Evolutionary conservation across 1,140 invertebrate species (phyloP), one percentile per base, ranked within the genome.

Genomic region (Ips nitidus): DNA sequence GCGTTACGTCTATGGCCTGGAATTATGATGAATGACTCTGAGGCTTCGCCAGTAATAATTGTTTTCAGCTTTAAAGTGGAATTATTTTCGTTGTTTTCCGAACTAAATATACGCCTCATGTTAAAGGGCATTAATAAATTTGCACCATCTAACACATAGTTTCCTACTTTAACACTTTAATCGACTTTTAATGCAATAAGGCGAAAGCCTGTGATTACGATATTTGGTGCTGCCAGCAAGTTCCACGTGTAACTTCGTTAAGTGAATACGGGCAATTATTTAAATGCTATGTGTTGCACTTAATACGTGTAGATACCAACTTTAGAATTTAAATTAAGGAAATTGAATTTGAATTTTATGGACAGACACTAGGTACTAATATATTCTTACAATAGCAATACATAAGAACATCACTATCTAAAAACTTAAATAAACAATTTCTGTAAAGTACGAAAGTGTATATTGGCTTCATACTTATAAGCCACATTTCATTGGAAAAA

Each of bases 91-190:
- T 4, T 40, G 53, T 43, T 40, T 43, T 45, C 40, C 41, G 56
- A 58, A 58, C 7, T 55, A 55, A 64, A 50, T 50, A 52, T 65
- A 53, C 40, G 39, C 50, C 22, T 22, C 37, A n/a, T 65, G 47
- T 65, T 41, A 65, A 65, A 53, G 53, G 38, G 38, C 62, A 65
- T 65, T 65, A 65, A 65, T 65, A 65, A 65, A 65, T 65, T 56
- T 65, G 50, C 52, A 53, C 50, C 47, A 42, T 1, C 41, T 65
- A 65, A 56, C 40, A 43, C 52, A 55, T 65, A 6, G 62, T 55
- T 65, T 65, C 62, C 62, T 65, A 45, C 52, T 53, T 65, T 65
- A 41, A 56, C 47, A 65, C 62, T 55, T 65, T 40, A 4, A 52
- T 56, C 62, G 50, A 50, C 62, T 61, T 50, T 61, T 47, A 50